Base-by-base conservation (phyloP, 64 coral and sea anemone species). In the Montipora sp. region DNA sequence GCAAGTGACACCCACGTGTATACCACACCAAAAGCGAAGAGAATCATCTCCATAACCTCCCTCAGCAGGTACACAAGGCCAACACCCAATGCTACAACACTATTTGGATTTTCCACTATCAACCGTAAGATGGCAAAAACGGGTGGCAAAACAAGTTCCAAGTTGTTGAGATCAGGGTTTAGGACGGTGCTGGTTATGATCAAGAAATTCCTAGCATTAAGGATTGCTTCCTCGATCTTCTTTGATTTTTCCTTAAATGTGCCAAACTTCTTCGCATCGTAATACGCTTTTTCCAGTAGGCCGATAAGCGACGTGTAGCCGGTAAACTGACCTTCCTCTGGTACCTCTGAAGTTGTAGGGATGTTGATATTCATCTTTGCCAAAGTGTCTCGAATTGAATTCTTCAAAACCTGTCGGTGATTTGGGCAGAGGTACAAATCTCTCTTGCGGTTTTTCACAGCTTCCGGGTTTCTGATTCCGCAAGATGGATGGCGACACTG, bases 391-490 rank as follows among this genome's bases (percentile, higher is more conserved):
- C 44, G 47, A 85, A 85, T 85, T 3, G 43, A 63, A 2, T 76
- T 49, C 51, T 24, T 75, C 51, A 94, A 14, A 11, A 4, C 8
- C 27, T 89, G 53, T 53, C 55, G 84, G 9, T 94, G 92, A 12
- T 8, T 7, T 77, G 87, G 19, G 16, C 92, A 94, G 48, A 94
- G 80, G 51, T 89, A 94, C 24, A 94, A 53, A 81, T 94, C 87
- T 76, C 80, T 61, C 59, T 94, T 94, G 0, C 48, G 24, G 5
- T 19, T 2, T 87, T 59, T 67, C 3, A n/a, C 45, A 23, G 81
- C 21, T 16, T 77, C 14, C 27, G 59, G 46, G 59, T 88, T 88
- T 53, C 3, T 80, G 19, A n/a, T 22, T 14, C 78, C 45, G 49
- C 91, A 93, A 4, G 75, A 84, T 5, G 91, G 83, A 8, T 77